A percentile compares a stretch with the other conserved stretches of the same genome.
These are phyloP conservation scores for Girardinus metallicus DNA, from an alignment of 2,797 vertebrate genomes.

Conservation along the genomic window DNA sequence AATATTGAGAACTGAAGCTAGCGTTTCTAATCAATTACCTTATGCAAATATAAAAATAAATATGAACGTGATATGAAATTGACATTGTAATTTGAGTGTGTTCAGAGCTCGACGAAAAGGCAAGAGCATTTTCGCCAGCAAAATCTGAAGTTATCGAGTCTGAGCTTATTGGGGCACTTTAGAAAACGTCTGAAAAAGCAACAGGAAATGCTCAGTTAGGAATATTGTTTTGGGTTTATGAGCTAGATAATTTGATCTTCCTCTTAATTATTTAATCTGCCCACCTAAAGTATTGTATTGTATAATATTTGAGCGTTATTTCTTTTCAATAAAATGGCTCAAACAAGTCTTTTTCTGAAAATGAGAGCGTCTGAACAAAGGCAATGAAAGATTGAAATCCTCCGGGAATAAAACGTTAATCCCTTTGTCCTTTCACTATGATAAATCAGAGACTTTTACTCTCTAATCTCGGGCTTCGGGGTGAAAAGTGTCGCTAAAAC, in stretches of 20 bases:
- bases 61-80: neutral
- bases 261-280: neutral
- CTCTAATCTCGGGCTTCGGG: constrained; percentile 45
- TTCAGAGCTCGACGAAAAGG: neutral
- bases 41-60: neutral
- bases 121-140: neutral
- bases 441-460: constrained; percentile 52
- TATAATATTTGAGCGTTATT: neutral
- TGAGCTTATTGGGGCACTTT: neutral
- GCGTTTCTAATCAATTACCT: neutral
- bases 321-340: neutral
- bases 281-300: neutral
- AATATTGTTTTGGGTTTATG: neutral
- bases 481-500: constrained; percentile 51
- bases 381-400: neutral
- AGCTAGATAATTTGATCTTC: neutral
- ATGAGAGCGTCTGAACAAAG: neutral
- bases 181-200: neutral
- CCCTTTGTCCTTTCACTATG: constrained; percentile 30
- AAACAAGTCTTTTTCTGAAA: neutral
- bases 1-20: neutral
- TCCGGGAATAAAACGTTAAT: constrained; percentile 27
- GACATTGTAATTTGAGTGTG: neutral
- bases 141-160: neutral
- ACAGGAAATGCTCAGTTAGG: neutral